Percentiles rank a stretch among this genome's conserved stretches.
Evolutionary conservation across 2,888 invertebrate genomes (phyloP).

Genomic region (Hedya salicella): DNA sequence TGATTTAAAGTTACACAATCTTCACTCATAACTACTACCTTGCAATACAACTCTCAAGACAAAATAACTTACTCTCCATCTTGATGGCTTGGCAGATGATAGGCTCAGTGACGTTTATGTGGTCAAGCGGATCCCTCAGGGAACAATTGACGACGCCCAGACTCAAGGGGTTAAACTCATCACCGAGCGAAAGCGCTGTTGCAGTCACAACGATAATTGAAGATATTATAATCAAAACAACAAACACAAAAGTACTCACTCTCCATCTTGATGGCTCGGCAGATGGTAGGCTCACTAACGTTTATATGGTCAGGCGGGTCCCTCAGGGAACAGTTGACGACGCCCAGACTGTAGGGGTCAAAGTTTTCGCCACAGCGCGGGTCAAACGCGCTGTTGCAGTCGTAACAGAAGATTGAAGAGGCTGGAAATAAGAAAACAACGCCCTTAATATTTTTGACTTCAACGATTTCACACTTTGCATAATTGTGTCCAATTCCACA

Average conservation of each 20-base stretch:
- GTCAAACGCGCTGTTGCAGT: slow-evolving; percentile 96
- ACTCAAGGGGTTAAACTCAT: slow-evolving; percentile 94
- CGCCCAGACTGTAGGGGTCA: slow-evolving; percentile 92
- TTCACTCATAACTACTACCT: no score
- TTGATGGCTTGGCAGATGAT: slow-evolving; percentile 93
- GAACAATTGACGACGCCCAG: slow-evolving; percentile 94
- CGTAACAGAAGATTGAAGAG: slow-evolving; percentile 91
- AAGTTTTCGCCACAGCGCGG: slow-evolving; percentile 96
- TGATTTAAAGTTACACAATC: no score
- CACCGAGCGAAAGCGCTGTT: slow-evolving; percentile 96
- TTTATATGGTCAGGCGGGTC: slow-evolving; percentile 89
- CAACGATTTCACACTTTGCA: neutral
- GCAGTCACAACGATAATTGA: slow-evolving; percentile 93
- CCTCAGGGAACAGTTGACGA: slow-evolving; percentile 92
- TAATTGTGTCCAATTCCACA: no score
- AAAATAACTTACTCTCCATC: slow-evolving; percentile 88
- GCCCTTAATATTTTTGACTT: neutral
- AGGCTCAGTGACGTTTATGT: slow-evolving; percentile 85
- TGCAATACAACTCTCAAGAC: no score
- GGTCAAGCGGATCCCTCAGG: slow-evolving; percentile 88
- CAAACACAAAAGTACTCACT: slow-evolving; percentile 79
- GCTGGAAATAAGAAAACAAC: slow-evolving; percentile 63
- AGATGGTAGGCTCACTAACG: slow-evolving; percentile 87
- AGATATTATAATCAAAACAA: slow-evolving; percentile 51
- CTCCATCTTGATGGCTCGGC: slow-evolving; percentile 93